These are phyloP conservation scores for Caenorhabditis sp. DNA, from an alignment of 2,888 invertebrate species.

Conservation along the genomic window DNA sequence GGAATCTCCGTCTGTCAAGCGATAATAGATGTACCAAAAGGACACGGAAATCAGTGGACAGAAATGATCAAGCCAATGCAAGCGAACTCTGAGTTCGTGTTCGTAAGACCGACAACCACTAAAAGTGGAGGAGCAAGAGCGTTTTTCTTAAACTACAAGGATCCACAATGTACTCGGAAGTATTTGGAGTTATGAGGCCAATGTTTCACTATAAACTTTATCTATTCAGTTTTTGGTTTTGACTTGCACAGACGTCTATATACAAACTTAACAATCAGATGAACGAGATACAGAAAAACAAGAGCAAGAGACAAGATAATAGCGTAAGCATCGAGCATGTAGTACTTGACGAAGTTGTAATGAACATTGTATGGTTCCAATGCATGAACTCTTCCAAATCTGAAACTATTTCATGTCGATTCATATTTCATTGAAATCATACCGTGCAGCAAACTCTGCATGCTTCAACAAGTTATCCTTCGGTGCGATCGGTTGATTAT, in stretches of 20 bases:
- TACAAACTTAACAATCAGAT: constrained; percentile 26
- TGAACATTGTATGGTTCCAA: constrained; percentile 43
- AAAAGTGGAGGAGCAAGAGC: constrained; percentile 13
- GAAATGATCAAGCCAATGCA: constrained; percentile 33
- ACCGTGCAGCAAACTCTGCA: constrained; percentile 39
- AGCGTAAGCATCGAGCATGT: constrained; percentile 45
- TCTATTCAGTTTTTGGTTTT: constrained; percentile 34
- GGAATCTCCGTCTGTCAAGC: constrained; percentile 37
- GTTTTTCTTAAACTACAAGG: constrained; percentile 29
- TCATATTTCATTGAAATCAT: neutral
- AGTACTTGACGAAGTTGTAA: constrained; percentile 41
- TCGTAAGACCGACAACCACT: constrained; percentile 27
- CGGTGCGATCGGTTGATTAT: constrained; percentile 37
- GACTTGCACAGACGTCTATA: constrained; percentile 37
- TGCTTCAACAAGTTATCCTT: constrained; percentile 30
- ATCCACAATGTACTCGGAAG: constrained; percentile 33
- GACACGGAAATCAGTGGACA: constrained; percentile 19
- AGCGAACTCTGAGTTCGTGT: constrained; percentile 8
- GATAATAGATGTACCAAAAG: constrained; percentile 39
- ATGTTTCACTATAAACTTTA: neutral
- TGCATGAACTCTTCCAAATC: constrained; percentile 43
- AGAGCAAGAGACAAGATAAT: constrained; percentile 1
- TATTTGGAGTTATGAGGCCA: constrained; percentile 10
- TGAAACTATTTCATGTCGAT: neutral
- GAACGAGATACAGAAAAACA: neutral